Percentiles rank a stretch among this genome's conserved stretches.
Conservation (phyloP, 2,113 vertebrate species). For the Melanerpes aurifrons region DNA sequence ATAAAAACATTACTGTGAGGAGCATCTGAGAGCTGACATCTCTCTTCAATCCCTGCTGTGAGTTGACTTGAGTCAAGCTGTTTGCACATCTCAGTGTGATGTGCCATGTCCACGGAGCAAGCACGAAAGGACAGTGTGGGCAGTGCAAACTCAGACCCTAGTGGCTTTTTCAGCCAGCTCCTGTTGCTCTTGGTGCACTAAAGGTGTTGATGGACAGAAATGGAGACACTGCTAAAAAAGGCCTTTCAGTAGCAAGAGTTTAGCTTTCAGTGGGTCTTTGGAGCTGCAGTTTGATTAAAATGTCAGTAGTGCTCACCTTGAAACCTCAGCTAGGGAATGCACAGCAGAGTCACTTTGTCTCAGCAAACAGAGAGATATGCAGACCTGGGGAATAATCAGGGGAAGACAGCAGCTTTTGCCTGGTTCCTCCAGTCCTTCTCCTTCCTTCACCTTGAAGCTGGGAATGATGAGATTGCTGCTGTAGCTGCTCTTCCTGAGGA, state of each 20-base stretch:
- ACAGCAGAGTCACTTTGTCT: neutral
- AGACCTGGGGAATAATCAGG: neutral
- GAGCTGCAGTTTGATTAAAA: neutral
- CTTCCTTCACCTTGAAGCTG: neutral
- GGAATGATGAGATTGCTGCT: neutral
- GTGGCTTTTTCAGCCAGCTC: neutral
- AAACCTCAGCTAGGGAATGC: conserved; percentile 1
- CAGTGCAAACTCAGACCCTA: neutral
- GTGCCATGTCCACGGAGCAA: accelerated
- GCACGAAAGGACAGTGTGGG: neutral
- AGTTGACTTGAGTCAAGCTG: neutral
- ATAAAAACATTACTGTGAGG: neutral
- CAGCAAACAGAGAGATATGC: neutral
- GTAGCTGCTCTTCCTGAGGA: neutral
- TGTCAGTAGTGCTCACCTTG: neutral
- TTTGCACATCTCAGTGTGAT: neutral
- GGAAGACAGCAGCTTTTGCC: neutral
- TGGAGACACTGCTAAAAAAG: neutral
- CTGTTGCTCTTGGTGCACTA: neutral
- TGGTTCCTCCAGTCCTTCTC: neutral
- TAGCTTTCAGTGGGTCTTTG: neutral
- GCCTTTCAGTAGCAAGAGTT: neutral
- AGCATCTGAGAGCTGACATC: neutral
- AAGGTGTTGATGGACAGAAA: neutral
- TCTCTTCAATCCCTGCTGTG: neutral